A percentile compares a stretch with the other conserved stretches of the same genome.
Evolutionary conservation across 2,113 vertebrate species (phyloP).

Genomic region (Larimichthys crocea): DNA sequence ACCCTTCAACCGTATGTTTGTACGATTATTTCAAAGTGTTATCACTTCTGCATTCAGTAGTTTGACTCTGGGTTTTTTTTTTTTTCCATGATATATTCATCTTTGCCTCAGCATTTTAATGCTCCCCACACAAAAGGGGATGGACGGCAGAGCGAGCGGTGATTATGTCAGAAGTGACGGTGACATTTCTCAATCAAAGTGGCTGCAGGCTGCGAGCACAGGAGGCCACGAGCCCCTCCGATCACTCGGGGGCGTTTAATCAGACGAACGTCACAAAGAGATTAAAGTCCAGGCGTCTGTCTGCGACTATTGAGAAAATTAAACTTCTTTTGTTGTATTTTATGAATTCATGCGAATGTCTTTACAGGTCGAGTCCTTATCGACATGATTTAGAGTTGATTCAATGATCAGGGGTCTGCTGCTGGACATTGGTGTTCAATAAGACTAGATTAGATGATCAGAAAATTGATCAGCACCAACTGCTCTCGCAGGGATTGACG

Average conservation of each 20-base stretch:
- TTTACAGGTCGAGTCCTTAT: background rate
- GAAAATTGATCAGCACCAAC: background rate
- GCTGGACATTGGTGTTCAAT: background rate
- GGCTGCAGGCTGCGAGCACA: background rate
- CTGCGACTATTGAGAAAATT: background rate
- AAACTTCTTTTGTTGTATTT: background rate
- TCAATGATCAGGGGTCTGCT: background rate
- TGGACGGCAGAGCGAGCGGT: background rate
- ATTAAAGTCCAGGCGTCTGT: background rate
- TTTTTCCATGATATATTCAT: background rate
- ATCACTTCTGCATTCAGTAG: background rate
- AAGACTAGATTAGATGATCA: background rate
- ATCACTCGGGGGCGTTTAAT: background rate
- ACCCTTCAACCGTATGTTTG: background rate
- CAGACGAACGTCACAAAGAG: background rate
- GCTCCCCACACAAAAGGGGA: background rate
- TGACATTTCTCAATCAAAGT: constrained; percentile 20
- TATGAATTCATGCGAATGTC: background rate
- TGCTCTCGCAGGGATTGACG: background rate
- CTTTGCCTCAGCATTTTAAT: constrained; percentile 6
- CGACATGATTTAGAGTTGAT: background rate
- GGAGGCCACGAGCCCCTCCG: background rate
- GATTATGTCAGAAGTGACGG: constrained; percentile 1
- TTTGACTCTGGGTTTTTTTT: background rate
- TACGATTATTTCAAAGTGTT: background rate